Conservation (phyloP, 2,888 invertebrate genomes). For the Boloria selene region DNA sequence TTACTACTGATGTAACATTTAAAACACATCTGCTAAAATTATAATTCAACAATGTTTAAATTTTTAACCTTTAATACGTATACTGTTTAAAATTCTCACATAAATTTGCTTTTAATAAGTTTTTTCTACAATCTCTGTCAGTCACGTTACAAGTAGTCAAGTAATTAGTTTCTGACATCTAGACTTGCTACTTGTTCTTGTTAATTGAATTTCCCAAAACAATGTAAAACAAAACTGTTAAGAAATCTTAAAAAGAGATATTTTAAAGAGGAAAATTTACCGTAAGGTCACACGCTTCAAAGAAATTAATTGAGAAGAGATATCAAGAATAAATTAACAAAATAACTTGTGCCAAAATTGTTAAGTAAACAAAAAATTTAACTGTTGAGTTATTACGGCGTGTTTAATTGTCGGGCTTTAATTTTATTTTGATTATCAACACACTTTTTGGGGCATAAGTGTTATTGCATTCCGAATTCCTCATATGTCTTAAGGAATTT, state of each 20-base stretch:
- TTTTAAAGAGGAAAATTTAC: conserved; percentile 27
- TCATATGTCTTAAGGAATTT: conserved; percentile 1
- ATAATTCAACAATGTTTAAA: conserved; percentile 9
- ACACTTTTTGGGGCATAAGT: conserved; percentile 26
- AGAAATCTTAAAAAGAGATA: conserved; percentile 18
- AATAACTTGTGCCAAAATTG: conserved; percentile 34
- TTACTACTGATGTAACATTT: background rate
- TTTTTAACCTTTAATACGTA: background rate
- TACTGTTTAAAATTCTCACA: background rate
- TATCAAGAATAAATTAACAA: conserved; percentile 37
- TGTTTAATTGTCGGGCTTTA: conserved; percentile 32
- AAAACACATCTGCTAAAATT: conserved; percentile 7
- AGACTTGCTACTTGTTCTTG: too few species aligned
- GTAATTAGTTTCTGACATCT: too few species aligned
- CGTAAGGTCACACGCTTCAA: conserved; percentile 34
- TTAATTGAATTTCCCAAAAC: background rate
- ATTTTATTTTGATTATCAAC: conserved; percentile 34
- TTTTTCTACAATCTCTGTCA: background rate
- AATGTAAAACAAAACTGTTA: background rate
- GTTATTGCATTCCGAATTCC: conserved; percentile 18
- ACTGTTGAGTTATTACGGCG: conserved; percentile 33
- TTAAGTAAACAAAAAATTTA: conserved; percentile 36
- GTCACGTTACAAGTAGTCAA: background rate
- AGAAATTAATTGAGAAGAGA: conserved; percentile 36
- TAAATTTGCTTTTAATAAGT: background rate